phyloP scores from a whole-genome alignment of 2,797 vertebrate species.

The Acestrorhynchus altus region DNA sequence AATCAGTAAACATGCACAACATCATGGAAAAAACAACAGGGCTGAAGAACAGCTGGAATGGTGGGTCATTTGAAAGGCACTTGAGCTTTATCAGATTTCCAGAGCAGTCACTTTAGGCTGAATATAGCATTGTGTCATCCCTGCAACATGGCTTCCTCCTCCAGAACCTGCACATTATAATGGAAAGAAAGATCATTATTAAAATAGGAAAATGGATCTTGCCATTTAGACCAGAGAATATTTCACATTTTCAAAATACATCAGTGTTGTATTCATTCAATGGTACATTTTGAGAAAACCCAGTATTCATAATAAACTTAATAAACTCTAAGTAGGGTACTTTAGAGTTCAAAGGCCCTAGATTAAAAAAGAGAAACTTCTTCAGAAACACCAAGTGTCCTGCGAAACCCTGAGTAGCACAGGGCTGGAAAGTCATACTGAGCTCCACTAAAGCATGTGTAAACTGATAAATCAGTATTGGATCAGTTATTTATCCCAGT shows the following conservation, averaged over 20 bases:
- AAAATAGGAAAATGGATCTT: background rate
- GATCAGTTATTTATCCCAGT: too few relatives aligned
- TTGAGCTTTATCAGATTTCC: constrained; percentile 9
- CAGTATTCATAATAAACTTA: too few relatives aligned
- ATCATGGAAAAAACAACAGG: background rate
- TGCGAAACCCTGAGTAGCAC: too few relatives aligned
- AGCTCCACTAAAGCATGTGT: too few relatives aligned
- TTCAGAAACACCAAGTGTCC: too few relatives aligned
- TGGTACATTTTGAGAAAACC: too few relatives aligned
- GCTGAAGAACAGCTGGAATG: background rate
- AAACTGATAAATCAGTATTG: too few relatives aligned
- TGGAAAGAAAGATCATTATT: background rate
- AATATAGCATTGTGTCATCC: background rate
- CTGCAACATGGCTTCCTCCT: background rate
- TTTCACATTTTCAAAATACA: background rate
- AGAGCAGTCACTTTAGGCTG: background rate
- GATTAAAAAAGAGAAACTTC: too few relatives aligned
- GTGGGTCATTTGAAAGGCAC: background rate
- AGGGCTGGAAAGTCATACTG: too few relatives aligned
- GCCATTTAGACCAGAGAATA: background rate
- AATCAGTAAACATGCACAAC: constrained; percentile 3
- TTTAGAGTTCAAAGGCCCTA: too few relatives aligned
- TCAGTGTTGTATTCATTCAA: too few relatives aligned
- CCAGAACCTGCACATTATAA: background rate
- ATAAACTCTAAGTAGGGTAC: too few relatives aligned